Conservation (phyloP, 1,140 invertebrate genomes). For the Pissodes strobi region DNA sequence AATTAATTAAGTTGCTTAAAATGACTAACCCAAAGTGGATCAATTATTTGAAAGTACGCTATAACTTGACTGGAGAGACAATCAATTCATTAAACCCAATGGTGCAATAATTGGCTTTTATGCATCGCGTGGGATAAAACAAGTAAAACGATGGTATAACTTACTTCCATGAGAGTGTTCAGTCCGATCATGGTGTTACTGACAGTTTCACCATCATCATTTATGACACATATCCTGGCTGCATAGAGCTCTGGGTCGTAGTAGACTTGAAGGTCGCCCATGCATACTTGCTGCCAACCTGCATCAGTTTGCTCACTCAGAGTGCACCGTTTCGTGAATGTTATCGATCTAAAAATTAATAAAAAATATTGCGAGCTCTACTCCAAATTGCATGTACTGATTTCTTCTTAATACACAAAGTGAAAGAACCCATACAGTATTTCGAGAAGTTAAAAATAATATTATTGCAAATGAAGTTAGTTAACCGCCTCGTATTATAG, state of each 20-base stretch:
- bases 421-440: too few relatives aligned
- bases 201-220: constrained; percentile 38
- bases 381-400: too few relatives aligned
- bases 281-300: constrained; percentile 41
- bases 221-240: constrained; percentile 42
- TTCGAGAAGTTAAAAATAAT: too few relatives aligned
- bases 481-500: too few relatives aligned
- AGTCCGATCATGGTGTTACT: constrained; percentile 49
- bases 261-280: constrained; percentile 46
- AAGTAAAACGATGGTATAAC: constrained; percentile 12
- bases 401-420: too few relatives aligned
- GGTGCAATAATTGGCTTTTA: not conserved
- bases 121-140: not conserved
- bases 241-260: constrained; percentile 50
- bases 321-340: constrained; percentile 42
- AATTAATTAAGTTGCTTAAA: too few relatives aligned
- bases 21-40: too few relatives aligned
- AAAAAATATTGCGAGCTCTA: too few relatives aligned
- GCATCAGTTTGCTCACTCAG: constrained; percentile 41
- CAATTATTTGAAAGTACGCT: too few relatives aligned
- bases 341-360: constrained; percentile 33
- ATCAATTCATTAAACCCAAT: not conserved
- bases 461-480: too few relatives aligned
- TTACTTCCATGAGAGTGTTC: constrained; percentile 49
- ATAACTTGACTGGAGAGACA: not conserved